Evolutionary conservation across 2,113 vertebrate genomes (phyloP).

Genomic region (Noturus placidus): DNA sequence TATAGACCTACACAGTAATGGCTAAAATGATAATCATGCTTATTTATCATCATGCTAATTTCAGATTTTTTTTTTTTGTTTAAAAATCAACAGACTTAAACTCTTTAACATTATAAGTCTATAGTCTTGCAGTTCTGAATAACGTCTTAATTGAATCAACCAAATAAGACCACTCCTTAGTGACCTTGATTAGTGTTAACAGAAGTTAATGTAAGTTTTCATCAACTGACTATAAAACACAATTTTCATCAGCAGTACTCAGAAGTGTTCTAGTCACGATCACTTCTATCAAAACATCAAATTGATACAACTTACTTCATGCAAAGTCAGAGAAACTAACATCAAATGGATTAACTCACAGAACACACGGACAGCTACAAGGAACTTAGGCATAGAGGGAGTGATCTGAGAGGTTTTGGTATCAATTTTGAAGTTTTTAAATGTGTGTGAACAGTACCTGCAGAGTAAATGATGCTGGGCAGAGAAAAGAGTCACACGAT

Average conservation of each 20-base stretch:
- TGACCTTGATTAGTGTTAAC: not conserved
- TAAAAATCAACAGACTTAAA: not conserved
- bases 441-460: not conserved
- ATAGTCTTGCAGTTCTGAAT: not conserved
- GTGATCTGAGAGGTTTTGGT: not conserved
- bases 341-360: not conserved
- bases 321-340: not conserved
- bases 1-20: not conserved
- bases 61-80: not conserved
- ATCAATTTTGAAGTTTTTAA: not conserved
- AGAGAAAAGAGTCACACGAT: not conserved
- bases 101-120: not conserved
- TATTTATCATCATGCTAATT: not conserved
- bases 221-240: slow-evolving; percentile 1
- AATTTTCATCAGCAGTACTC: not conserved
- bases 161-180: not conserved
- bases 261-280: not conserved
- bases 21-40: not conserved
- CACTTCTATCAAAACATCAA: not conserved
- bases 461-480: not conserved
- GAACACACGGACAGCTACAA: not conserved
- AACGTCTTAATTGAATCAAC: not conserved
- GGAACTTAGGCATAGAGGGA: not conserved
- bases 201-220: not conserved
- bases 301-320: not conserved